phyloP scores from a whole-genome alignment of 2,797 vertebrate genomes.

The Gorsachius magnificus region DNA sequence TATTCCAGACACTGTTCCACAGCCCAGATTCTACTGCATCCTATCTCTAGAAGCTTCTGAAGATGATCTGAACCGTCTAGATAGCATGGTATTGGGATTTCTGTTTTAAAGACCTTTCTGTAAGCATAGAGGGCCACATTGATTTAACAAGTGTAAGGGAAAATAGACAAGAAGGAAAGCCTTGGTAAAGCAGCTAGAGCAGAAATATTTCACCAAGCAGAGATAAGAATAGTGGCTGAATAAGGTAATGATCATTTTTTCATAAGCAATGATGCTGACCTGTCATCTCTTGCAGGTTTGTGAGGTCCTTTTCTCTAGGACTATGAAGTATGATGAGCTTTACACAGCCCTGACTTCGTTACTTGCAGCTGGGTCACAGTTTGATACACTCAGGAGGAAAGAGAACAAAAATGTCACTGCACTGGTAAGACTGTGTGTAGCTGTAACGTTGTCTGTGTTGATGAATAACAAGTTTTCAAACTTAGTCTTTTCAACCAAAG shows the following conservation, averaged over 20 bases:
- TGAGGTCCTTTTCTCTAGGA: constrained; percentile 89
- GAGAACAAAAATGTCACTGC: constrained; percentile 90
- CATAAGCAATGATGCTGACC: not conserved
- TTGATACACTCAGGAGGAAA: constrained; percentile 90
- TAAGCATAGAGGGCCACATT: not conserved
- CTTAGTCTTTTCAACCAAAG: not conserved
- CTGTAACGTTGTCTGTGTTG: not conserved
- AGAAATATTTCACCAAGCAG: not conserved
- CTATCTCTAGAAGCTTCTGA: constrained; percentile 94
- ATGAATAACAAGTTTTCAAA: not conserved
- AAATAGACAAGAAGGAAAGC: not conserved
- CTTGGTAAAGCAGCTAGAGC: not conserved
- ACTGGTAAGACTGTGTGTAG: constrained; percentile 80
- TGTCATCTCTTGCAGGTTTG: constrained; percentile 81
- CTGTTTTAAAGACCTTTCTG: not conserved
- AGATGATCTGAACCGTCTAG: constrained; percentile 91
- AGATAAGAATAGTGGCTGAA: not conserved
- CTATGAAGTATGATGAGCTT: constrained; percentile 90
- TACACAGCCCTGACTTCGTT: constrained; percentile 87
- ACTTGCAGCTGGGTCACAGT: constrained; percentile 91
- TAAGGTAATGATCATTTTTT: not conserved
- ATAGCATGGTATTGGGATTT: constrained; percentile 81
- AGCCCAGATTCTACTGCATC: constrained; percentile 96
- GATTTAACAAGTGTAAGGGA: not conserved
- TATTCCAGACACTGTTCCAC: constrained; percentile 83